A percentile compares a stretch with the other conserved stretches of the same genome.
phyloP scores from a whole-genome alignment of 2,113 vertebrate genomes.

The Ondatra zibethicus region DNA sequence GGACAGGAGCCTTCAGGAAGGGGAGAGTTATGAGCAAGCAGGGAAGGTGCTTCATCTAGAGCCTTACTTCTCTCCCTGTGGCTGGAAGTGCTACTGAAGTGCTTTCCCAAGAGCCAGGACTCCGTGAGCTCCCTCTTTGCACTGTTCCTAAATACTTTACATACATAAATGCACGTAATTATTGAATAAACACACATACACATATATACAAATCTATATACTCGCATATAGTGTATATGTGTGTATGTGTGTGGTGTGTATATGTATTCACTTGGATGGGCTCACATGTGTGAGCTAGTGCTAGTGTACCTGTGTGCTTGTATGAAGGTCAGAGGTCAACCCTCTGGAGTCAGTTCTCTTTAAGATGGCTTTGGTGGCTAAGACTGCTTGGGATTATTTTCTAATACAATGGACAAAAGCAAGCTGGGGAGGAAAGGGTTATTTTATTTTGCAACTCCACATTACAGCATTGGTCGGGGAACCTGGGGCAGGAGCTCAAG shows the following conservation, averaged over 20 bases:
- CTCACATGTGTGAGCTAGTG: not conserved
- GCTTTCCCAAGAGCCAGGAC: not conserved
- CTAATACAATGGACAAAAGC: not conserved
- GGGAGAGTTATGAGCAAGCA: not conserved
- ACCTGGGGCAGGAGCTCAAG: not conserved
- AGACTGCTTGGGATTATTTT: not conserved
- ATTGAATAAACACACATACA: not conserved
- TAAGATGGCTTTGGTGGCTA: not conserved
- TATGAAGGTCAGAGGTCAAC: not conserved
- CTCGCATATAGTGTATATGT: not conserved
- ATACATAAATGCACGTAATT: not conserved
- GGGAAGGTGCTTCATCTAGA: not conserved
- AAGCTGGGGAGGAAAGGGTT: not conserved
- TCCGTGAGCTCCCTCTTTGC: slow-evolving; percentile 20
- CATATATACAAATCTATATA: not conserved
- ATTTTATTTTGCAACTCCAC: not conserved
- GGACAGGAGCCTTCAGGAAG: not conserved
- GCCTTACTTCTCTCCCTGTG: not conserved
- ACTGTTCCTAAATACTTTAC: not conserved
- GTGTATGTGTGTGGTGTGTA: not conserved
- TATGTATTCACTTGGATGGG: fast-evolving
- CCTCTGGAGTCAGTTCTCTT: not conserved
- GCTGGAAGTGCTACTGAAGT: not conserved
- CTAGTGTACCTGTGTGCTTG: not conserved
- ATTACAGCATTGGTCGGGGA: not conserved